Conservation (phyloP, 2,797 vertebrate genomes). For the Oreochromis mossambicus region DNA sequence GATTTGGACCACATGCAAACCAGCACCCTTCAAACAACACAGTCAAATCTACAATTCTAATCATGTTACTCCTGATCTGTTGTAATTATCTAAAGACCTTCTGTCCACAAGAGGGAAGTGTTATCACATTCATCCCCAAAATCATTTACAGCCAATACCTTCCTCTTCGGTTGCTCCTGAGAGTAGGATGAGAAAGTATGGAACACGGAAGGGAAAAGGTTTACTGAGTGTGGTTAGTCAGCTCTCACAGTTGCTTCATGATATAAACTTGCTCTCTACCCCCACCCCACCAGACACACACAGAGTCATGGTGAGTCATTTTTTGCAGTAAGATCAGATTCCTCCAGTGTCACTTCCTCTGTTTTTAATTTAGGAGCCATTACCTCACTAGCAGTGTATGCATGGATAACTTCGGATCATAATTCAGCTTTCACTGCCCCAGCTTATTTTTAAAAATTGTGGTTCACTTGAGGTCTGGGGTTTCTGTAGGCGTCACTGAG, state of each 20-base stretch:
- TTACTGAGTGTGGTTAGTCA: background rate
- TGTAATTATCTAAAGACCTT: conserved; percentile 31
- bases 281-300: background rate
- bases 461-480: conserved; percentile 13
- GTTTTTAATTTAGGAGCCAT: background rate
- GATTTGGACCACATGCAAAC: background rate
- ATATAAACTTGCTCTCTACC: background rate
- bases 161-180: conserved; percentile 12
- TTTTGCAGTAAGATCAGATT: background rate
- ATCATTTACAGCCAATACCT: conserved; percentile 20
- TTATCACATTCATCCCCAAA: conserved; percentile 62
- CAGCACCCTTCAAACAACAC: background rate
- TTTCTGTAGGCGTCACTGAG: background rate
- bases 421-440: background rate
- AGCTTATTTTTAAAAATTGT: background rate
- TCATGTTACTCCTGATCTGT: background rate
- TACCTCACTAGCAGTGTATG: background rate
- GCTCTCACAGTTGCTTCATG: conserved; percentile 4
- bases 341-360: background rate
- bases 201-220: background rate
- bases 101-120: conserved; percentile 79
- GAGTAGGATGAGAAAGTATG: background rate
- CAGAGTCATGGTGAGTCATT: background rate
- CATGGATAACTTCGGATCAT: background rate
- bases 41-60: background rate